Percentiles rank a stretch among this genome's conserved stretches.
phyloP scores from a whole-genome alignment of 2,113 vertebrate species.

The Chamaea fasciata region DNA sequence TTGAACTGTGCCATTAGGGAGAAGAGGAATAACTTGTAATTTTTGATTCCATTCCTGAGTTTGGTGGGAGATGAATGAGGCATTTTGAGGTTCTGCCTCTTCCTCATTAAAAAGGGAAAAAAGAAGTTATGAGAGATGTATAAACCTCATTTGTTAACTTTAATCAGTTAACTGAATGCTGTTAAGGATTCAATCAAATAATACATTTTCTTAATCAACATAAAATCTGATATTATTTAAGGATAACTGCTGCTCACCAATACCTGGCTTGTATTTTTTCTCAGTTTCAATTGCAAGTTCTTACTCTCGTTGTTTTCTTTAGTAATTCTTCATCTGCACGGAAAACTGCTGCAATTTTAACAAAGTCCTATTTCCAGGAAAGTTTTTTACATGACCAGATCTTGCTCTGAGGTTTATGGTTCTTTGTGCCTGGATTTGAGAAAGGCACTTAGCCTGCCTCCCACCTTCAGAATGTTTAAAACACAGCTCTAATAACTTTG shows the following conservation, averaged over 20 bases:
- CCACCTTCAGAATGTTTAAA: not conserved
- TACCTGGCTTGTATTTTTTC: not conserved
- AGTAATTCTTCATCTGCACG: not conserved
- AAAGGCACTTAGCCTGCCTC: not conserved
- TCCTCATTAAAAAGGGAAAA: not conserved
- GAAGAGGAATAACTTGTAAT: not conserved
- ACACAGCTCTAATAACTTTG: not conserved
- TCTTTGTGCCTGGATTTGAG: not conserved
- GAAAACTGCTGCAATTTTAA: not conserved
- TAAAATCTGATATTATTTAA: not conserved
- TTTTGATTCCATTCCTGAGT: not conserved
- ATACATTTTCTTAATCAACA: not conserved
- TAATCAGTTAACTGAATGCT: not conserved
- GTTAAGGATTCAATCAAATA: not conserved
- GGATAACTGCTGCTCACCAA: not conserved
- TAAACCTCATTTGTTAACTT: not conserved
- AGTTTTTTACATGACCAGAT: fast-evolving
- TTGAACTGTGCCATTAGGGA: not conserved
- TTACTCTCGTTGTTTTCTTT: not conserved
- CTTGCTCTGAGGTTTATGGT: not conserved
- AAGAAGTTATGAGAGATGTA: not conserved
- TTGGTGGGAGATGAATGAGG: not conserved
- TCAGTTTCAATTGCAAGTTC: not conserved
- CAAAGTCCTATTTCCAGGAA: not conserved
- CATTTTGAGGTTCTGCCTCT: not conserved